Evolutionary conservation across 2,888 invertebrate species (phyloP).

Genomic region (Torymus aiolomorphi): DNA sequence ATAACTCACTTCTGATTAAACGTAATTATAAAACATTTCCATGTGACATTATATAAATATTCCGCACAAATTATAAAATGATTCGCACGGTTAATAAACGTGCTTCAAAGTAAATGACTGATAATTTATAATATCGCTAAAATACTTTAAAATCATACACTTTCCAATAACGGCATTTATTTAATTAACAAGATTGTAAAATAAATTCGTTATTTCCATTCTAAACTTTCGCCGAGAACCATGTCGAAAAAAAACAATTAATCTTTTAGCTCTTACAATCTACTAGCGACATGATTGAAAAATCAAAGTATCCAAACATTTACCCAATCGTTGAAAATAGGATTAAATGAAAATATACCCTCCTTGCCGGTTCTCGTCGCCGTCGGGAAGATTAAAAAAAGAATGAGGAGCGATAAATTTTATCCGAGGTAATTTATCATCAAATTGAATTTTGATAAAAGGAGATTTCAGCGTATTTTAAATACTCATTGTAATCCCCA

Average conservation of each 20-base stretch:
- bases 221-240: background rate
- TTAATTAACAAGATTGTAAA: too few species aligned
- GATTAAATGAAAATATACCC: constrained; percentile 39
- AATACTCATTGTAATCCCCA: constrained; percentile 29
- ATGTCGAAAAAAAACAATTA: constrained; percentile 16
- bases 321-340: constrained; percentile 39
- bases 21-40: too few species aligned
- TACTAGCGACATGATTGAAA: constrained; percentile 12
- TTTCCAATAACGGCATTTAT: too few species aligned
- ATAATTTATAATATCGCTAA: too few species aligned
- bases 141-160: too few species aligned
- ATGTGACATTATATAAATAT: too few species aligned
- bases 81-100: too few species aligned
- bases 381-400: background rate
- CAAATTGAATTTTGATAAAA: constrained; percentile 45
- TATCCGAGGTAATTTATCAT: constrained; percentile 39
- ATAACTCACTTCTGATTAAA: too few species aligned
- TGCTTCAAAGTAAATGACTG: too few species aligned
- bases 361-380: background rate
- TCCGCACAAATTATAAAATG: too few species aligned
- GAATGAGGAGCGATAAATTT: constrained; percentile 33
- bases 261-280: background rate
- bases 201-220: background rate
- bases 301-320: constrained; percentile 45
- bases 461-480: constrained; percentile 26